Percentiles rank a stretch among this genome's conserved stretches.
Evolutionary conservation across 2,113 vertebrate genomes (phyloP).

Genomic region (Willisornis vidua): DNA sequence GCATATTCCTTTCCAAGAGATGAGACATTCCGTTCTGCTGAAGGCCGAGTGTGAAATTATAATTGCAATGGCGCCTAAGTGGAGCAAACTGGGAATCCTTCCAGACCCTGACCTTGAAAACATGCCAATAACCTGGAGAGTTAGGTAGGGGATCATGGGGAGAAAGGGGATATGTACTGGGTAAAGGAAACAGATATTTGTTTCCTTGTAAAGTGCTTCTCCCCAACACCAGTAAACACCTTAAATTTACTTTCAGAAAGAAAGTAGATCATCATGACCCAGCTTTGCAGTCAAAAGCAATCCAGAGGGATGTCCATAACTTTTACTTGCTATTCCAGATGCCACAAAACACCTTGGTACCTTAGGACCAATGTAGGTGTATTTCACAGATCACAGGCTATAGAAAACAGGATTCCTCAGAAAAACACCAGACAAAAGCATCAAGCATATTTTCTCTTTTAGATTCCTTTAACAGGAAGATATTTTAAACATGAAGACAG

Average conservation of each 20-base stretch:
- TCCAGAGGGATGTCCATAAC: neutral
- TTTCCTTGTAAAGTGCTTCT: neutral
- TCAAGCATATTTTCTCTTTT: neutral
- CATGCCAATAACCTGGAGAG: neutral
- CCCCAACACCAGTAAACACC: neutral
- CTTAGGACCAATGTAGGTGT: neutral
- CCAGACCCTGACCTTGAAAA: constrained; percentile 27
- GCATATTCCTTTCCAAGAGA: constrained; percentile 29
- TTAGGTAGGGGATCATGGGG: neutral
- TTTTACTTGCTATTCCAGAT: neutral
- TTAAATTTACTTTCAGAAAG: neutral
- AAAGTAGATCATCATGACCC: neutral
- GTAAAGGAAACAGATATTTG: neutral
- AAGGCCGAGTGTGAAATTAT: constrained; percentile 39
- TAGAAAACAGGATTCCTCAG: neutral
- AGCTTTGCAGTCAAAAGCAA: neutral
- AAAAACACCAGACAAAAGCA: neutral
- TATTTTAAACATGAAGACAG: neutral
- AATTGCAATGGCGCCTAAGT: neutral
- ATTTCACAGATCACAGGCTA: neutral
- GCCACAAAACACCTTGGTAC: neutral
- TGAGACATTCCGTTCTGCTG: neutral
- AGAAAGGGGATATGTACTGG: fast-evolving
- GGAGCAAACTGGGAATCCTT: neutral
- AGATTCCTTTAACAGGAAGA: neutral